Evolutionary conservation across 2,797 vertebrate species (phyloP).

Genomic region (Alcedo atthis): DNA sequence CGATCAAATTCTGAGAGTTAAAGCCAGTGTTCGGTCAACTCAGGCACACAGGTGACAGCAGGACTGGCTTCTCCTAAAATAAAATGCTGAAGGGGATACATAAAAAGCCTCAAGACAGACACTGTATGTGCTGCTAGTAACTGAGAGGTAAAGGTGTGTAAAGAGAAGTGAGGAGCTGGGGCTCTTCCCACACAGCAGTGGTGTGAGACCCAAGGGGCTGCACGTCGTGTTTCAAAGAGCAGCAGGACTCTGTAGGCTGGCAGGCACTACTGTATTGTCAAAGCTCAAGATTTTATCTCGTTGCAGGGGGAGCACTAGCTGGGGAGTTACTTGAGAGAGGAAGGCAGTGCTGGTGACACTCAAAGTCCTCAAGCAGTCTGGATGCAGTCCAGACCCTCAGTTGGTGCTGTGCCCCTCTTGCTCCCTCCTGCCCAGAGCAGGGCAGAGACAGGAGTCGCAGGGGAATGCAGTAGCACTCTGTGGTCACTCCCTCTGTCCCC

Average conservation of each 20-base stretch:
- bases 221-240: background rate
- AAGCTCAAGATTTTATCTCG: background rate
- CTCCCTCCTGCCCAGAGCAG: background rate
- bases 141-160: background rate
- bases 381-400: background rate
- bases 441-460: background rate
- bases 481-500: background rate
- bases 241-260: background rate
- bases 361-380: background rate
- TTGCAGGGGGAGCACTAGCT: background rate
- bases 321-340: background rate
- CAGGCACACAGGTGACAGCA: background rate
- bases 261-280: background rate
- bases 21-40: background rate
- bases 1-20: background rate
- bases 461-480: background rate
- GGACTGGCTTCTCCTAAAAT: background rate
- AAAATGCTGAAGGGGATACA: background rate
- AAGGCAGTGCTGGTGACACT: background rate
- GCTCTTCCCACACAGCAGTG: background rate
- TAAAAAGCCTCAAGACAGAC: background rate
- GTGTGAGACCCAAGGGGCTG: background rate
- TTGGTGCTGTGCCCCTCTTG: fast-evolving
- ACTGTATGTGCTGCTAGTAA: background rate
- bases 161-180: background rate